Base-by-base conservation (phyloP, 2,113 vertebrate genomes). In the Talpa occidentalis region DNA sequence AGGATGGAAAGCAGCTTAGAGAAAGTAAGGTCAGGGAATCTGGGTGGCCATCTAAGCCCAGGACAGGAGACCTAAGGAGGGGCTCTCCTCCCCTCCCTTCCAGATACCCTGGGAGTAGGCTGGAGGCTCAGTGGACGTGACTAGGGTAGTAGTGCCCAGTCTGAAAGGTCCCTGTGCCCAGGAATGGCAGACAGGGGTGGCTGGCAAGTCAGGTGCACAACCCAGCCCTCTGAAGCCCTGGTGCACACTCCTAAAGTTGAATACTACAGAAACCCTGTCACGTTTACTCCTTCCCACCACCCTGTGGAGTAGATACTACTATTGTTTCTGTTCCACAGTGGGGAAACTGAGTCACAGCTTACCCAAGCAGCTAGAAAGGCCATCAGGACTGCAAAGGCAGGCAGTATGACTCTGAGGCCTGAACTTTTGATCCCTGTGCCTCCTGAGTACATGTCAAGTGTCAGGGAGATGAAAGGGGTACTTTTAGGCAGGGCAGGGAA, bases 101-200 rank as follows among this genome's bases (percentile, higher is more conserved):
- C n/a, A 30, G 26, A 14, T 21, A 44, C 37, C 10, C 3, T 2
- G 37, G 2, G 42, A 66, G 3, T 28, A 19, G n/a, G 10, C 59
- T 28, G 3, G 42, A 47, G n/a, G 76, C 26, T 66, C 73, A 21
- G 10, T 28, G 54, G 78, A 32, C 9, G 21, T 28, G 22, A 64
- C 15, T 12, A 22, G 28, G 47, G 47, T 6, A 40, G 12, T 2
- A 1, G 62, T 14, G 0, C 17, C 67, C 52, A 26, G 37, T 21
- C 28, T 54, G 17, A 37, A 42, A 80, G n/a, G 32, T 11, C 47
- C 17, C 62, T 30, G 3, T 30, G 24, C 10, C 32, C 0, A 0
- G 6, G 4, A 22, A 24, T 0, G 3, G 78, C 14, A 72, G n/a
- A 19, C 22, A 35, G 1, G 32, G 10, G 7, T 24, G 28, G 17